Conservation (phyloP, 35 echinoderm and acorn worm species). For the Amphiura filiformis region DNA sequence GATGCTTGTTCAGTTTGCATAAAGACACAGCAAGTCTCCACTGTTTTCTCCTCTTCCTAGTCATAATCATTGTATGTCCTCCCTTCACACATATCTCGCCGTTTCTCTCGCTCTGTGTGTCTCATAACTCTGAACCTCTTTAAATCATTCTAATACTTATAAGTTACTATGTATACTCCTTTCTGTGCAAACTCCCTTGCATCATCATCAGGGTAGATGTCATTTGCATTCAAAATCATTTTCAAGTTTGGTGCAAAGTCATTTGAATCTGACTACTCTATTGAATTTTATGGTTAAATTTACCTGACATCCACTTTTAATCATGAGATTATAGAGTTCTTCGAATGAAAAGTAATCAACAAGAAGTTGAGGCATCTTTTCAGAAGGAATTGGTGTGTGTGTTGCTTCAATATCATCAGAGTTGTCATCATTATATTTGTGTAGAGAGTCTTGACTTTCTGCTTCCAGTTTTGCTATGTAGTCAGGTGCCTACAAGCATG, state of each 20-base stretch:
- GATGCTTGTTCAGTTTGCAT: too few relatives aligned
- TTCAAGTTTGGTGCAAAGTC: too few relatives aligned
- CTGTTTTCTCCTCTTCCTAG: too few relatives aligned
- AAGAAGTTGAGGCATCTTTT: neutral
- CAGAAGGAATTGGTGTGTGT: neutral
- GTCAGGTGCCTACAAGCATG: neutral
- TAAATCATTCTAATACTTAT: neutral
- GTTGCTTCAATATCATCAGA: neutral
- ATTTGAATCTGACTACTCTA: too few relatives aligned
- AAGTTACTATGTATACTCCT: neutral
- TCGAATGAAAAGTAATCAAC: neutral
- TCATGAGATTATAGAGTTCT: neutral
- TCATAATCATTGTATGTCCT: too few relatives aligned
- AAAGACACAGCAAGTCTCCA: too few relatives aligned
- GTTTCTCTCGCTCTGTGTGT: too few relatives aligned
- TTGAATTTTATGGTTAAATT: too few relatives aligned
- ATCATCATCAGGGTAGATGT: neutral
- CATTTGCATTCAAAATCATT: neutral
- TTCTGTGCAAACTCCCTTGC: neutral
- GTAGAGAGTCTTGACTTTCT: neutral
- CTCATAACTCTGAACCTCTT: too few relatives aligned
- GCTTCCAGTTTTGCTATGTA: neutral
- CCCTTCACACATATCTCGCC: too few relatives aligned
- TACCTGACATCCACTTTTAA: neutral
- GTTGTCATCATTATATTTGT: neutral